Evolutionary conservation across 1,140 invertebrate genomes (phyloP).

Genomic region (Helicoverpa zea): DNA sequence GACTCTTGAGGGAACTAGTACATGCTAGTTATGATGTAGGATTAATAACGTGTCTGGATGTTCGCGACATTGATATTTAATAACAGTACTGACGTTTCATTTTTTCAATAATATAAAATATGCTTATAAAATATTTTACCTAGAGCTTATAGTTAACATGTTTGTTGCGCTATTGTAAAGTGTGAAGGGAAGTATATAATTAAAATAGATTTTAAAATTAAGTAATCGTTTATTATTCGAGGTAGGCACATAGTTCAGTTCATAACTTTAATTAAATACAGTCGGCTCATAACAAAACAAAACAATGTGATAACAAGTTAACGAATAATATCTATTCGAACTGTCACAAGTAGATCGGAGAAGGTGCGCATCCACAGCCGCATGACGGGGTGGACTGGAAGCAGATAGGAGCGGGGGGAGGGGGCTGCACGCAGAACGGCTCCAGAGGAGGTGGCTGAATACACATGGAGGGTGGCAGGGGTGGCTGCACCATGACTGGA

Average conservation of each 20-base stretch:
- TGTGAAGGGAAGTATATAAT: neutral
- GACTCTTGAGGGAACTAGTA: slow-evolving; percentile 39
- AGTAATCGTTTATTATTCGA: slow-evolving; percentile 2
- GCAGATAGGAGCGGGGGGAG: slow-evolving; percentile 58
- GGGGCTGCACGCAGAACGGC: slow-evolving; percentile 73
- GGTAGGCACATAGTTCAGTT: neutral
- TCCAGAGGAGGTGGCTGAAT: slow-evolving; percentile 70
- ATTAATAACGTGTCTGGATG: too few relatives aligned
- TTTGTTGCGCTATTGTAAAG: too few relatives aligned
- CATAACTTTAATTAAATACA: slow-evolving; percentile 31
- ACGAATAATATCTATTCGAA: slow-evolving; percentile 44
- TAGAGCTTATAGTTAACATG: too few relatives aligned
- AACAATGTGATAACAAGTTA: slow-evolving; percentile 43
- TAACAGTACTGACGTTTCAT: too few relatives aligned
- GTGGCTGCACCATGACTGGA: slow-evolving; percentile 74
- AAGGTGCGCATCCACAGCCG: slow-evolving; percentile 60
- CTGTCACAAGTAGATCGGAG: slow-evolving; percentile 71
- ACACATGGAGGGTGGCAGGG: slow-evolving; percentile 71
- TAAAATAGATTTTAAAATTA: neutral
- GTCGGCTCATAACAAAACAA: slow-evolving; percentile 8
- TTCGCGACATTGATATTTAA: too few relatives aligned
- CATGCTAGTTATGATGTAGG: too few relatives aligned
- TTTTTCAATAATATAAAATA: too few relatives aligned
- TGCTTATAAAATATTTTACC: too few relatives aligned
- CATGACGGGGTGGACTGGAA: slow-evolving; percentile 44